A percentile compares a stretch with the other conserved stretches of the same genome.
Conservation (phyloP, 2,113 vertebrate genomes). For the Oryzias celebensis region DNA sequence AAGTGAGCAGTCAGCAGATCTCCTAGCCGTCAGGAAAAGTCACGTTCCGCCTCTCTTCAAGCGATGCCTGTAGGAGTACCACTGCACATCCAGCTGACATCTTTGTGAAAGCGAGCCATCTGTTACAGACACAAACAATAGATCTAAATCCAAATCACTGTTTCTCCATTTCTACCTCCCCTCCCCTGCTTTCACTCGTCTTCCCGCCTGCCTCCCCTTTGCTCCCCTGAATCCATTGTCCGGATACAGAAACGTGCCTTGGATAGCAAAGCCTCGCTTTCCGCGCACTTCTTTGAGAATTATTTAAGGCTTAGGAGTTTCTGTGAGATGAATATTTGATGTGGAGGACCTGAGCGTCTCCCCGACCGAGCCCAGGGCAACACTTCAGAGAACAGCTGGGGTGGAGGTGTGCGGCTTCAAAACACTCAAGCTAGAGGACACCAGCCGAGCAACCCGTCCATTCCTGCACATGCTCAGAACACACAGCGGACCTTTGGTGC, state of each 20-base stretch:
- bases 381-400: constrained; percentile 75
- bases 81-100: constrained; percentile 16
- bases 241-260: constrained; percentile 71
- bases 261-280: constrained; percentile 74
- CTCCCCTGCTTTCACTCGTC: neutral
- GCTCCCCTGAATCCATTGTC: constrained; percentile 76
- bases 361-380: constrained; percentile 66
- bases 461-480: constrained; percentile 22
- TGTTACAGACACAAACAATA: constrained; percentile 38
- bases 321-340: constrained; percentile 84
- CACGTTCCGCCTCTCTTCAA: no score
- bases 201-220: constrained; percentile 37
- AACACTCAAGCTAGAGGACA: constrained; percentile 34
- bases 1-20: neutral
- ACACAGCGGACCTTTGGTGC: constrained; percentile 22
- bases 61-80: neutral
- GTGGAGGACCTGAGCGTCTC: constrained; percentile 74
- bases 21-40: no score
- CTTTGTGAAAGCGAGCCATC: constrained; percentile 32
- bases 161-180: neutral
- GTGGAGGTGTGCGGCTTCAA: constrained; percentile 38
- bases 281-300: constrained; percentile 81
- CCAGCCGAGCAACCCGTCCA: constrained; percentile 10
- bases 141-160: constrained; percentile 27
- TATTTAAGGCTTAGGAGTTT: constrained; percentile 82